Evolutionary conservation across 2,888 invertebrate species (phyloP), one percentile per base, ranked within the genome.

Genomic region (Oscheius myriophilus): DNA sequence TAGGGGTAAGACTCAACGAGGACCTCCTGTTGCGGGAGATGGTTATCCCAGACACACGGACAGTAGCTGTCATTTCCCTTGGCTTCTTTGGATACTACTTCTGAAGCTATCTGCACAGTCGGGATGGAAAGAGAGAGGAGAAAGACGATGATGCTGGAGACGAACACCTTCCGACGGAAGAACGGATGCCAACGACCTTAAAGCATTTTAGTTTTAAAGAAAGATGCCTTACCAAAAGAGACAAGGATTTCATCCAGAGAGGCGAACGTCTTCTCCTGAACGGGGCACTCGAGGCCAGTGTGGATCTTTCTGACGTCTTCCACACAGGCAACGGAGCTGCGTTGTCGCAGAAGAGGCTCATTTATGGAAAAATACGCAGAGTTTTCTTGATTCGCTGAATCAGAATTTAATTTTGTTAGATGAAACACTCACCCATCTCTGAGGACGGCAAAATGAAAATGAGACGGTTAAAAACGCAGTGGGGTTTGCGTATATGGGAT

Each of bases 191-290:
- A 58, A 23, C 33, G 9, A 9, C 33, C 33, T 33, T 3, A 33
- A 33, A n/a, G n/a, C n/a, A n/a, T n/a, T n/a, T n/a, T n/a, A n/a
- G n/a, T 33, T 9, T 6, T 3, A 33, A 33, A 9, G 33, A 3
- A 33, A 3, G 33, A 9, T 33, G 4, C 9, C 33, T 45, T 58
- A 23, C 58, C 58, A 12, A 58, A 58, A 58, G 42, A 41, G 25
- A 45, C 23, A 4, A 58, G 26, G 26, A 58, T 58, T 45, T 58
- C 58, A 25, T 58, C 58, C 23, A 58, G 43, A 3, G 42, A 43
- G 16, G 14, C 12, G 58, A 21, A 58, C 43, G 25, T 18, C 3
- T 26, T 21, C 9, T 45, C 41, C 14, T 26, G 23, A 2, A 43
- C 58, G 9, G 45, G 45, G 11, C 45, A 58, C 26, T 54, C 26